phyloP scores from a whole-genome alignment of 2,797 vertebrate genomes.

The Pseudopleuronectes americanus region DNA sequence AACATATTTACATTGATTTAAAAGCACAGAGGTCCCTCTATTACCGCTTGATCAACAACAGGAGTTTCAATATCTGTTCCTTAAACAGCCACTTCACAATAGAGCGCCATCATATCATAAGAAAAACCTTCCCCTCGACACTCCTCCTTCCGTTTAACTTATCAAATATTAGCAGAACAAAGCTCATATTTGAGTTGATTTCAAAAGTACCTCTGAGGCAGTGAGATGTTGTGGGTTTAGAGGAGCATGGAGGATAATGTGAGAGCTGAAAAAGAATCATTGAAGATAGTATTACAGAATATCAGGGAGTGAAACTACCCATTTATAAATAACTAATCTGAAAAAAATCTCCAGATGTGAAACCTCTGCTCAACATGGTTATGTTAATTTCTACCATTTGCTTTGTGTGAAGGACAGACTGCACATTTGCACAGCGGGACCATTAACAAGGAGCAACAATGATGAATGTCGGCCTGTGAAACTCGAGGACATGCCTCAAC shows the following conservation, averaged over 20 bases:
- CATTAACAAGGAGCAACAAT: slow-evolving; percentile 30
- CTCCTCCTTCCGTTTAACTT: background rate
- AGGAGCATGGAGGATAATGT: background rate
- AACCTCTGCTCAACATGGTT: background rate
- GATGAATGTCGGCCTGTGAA: slow-evolving; percentile 50
- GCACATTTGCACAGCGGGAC: slow-evolving; percentile 6
- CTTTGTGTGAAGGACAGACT: slow-evolving; percentile 22
- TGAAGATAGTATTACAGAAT: background rate
- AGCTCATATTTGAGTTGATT: slow-evolving; percentile 15
- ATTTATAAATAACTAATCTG: slow-evolving; percentile 1
- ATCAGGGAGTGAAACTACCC: background rate
- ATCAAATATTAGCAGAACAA: slow-evolving; percentile 13
- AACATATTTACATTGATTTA: slow-evolving; percentile 35
- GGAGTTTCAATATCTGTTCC: background rate
- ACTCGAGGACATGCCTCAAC: slow-evolving; percentile 44
- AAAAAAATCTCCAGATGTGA: slow-evolving; percentile 2
- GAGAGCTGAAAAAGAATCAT: background rate
- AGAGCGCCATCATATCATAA: background rate
- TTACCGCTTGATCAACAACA: slow-evolving; percentile 23
- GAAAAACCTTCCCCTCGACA: background rate
- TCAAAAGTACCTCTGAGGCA: slow-evolving; percentile 7
- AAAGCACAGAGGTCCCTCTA: background rate
- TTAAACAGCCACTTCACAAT: slow-evolving; percentile 23
- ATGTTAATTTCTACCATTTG: background rate
- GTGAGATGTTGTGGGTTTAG: background rate